phyloP scores from a whole-genome alignment of 2,113 vertebrate genomes.

The Clarias batrachus region DNA sequence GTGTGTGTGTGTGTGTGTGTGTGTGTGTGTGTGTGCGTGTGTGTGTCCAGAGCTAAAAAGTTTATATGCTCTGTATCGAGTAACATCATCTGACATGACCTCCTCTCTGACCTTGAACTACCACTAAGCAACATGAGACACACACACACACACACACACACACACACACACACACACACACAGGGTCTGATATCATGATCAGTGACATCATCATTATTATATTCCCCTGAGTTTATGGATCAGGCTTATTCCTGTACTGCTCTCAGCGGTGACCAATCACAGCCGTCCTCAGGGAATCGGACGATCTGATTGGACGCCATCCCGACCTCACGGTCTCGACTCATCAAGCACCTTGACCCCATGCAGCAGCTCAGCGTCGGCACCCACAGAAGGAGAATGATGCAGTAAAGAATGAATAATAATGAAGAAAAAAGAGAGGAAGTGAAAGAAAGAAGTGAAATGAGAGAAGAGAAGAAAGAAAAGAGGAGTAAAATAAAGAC shows the following conservation, averaged over 20 bases:
- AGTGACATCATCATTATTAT: slow-evolving; percentile 10
- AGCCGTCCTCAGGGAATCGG: background rate
- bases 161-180: background rate
- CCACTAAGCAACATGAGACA: background rate
- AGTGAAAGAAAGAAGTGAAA: background rate
- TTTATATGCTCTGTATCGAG: background rate
- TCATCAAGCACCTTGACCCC: no score
- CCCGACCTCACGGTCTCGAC: no score
- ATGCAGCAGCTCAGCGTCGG: no score
- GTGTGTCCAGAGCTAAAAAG: background rate
- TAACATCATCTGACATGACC: background rate
- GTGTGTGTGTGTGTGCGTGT: slow-evolving; percentile 11
- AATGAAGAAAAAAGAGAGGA: background rate
- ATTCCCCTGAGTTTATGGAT: background rate
- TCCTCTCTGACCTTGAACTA: background rate
- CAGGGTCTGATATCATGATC: background rate
- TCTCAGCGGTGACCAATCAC: background rate
- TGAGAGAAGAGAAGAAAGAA: background rate
- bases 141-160: background rate
- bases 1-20: background rate
- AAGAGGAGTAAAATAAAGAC: background rate
- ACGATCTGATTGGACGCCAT: background rate
- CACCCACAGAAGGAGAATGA: background rate
- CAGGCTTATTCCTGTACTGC: background rate
- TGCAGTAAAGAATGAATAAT: background rate